Conservation (phyloP, 2,113 vertebrate genomes). For the Anhinga rufa region DNA sequence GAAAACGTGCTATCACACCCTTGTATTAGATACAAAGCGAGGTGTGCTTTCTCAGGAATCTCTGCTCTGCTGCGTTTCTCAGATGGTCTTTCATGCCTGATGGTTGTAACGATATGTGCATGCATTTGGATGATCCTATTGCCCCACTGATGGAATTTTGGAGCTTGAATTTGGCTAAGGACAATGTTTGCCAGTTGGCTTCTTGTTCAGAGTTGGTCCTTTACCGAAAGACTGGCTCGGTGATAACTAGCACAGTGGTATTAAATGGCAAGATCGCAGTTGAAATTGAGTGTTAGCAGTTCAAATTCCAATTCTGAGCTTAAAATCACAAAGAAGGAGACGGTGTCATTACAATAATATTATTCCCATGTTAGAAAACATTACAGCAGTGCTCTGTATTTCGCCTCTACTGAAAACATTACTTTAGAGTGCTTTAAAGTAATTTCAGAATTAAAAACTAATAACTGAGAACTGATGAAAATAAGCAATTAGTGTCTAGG, state of each 20-base stretch:
- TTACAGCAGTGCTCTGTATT: neutral
- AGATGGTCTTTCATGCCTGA: neutral
- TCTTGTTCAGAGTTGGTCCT: neutral
- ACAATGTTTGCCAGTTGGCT: neutral
- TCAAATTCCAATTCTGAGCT: neutral
- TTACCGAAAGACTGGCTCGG: neutral
- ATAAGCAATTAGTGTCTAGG: neutral
- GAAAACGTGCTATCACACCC: neutral
- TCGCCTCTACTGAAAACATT: neutral
- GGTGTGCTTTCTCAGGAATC: neutral
- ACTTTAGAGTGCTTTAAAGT: neutral
- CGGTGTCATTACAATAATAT: neutral
- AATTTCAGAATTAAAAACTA: constrained; percentile 7
- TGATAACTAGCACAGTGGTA: neutral
- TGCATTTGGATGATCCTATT: neutral
- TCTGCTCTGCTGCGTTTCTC: neutral
- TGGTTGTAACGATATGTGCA: accelerated
- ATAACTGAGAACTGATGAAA: neutral
- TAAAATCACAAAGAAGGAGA: neutral
- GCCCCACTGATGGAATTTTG: neutral
- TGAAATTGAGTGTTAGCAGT: neutral
- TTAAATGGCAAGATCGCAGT: neutral
- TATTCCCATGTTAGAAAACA: neutral
- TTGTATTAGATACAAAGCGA: neutral
- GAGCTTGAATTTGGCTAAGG: neutral